Conservation (phyloP, 2,113 vertebrate species). For the Piprites chloris region DNA sequence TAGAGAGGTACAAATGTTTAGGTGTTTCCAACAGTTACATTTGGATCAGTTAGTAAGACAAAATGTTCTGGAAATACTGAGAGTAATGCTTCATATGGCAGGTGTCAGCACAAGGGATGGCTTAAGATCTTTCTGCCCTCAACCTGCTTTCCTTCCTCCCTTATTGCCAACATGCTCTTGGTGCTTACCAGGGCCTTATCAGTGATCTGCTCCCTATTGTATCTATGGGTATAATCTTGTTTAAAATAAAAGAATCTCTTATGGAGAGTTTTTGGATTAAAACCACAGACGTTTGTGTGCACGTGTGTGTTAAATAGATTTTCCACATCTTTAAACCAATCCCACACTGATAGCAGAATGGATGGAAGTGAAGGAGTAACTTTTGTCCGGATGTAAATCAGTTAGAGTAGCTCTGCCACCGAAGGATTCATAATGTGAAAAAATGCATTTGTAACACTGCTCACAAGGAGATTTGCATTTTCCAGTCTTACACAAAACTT, state of each 20-base stretch:
- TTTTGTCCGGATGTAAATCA: neutral
- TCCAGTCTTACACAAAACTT: neutral
- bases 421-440: neutral
- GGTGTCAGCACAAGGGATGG: neutral
- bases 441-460: neutral
- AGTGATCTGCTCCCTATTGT: neutral
- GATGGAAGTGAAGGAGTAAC: neutral
- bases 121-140: neutral
- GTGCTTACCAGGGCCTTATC: neutral
- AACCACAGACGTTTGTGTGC: neutral
- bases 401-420: neutral
- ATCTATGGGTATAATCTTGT: neutral
- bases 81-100: neutral
- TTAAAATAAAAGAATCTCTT: neutral
- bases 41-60: neutral
- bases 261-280: neutral
- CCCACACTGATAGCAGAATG: neutral
- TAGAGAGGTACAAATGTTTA: neutral
- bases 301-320: neutral
- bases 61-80: neutral
- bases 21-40: neutral
- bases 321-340: neutral
- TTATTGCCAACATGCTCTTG: fast-evolving
- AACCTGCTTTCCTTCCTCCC: neutral
- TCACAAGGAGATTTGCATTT: neutral